A percentile compares a stretch with the other conserved stretches of the same genome.
These are phyloP conservation scores for Phyllotreta striolata DNA, from an alignment of 2,888 invertebrate genomes.

Conservation along the genomic window DNA sequence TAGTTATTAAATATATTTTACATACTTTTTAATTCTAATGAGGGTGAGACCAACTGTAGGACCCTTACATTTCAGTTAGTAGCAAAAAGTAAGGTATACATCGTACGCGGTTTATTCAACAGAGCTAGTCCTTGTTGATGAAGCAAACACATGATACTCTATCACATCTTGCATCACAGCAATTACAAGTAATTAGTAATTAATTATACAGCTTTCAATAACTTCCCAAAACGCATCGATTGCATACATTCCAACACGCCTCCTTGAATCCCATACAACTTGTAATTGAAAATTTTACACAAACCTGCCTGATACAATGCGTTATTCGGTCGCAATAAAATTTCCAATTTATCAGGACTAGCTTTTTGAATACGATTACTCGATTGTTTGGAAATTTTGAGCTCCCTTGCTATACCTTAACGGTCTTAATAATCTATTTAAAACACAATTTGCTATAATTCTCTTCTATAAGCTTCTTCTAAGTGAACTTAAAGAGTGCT, in stretches of 20 bases:
- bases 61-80: conserved; percentile 51
- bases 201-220: conserved; percentile 1
- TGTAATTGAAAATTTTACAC: too few relatives aligned
- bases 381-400: conserved; percentile 49
- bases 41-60: conserved; percentile 51
- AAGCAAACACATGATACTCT: conserved; percentile 35
- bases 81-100: conserved; percentile 43
- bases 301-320: not conserved
- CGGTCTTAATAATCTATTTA: conserved; percentile 50
- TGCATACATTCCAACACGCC: too few relatives aligned
- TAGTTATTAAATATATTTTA: conserved; percentile 55
- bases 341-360: conserved; percentile 25
- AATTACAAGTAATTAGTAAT: conserved; percentile 33
- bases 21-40: conserved; percentile 55
- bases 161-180: conserved; percentile 49
- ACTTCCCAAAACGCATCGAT: not conserved
- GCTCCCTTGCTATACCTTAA: conserved; percentile 54
- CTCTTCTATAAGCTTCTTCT: conserved; percentile 55
- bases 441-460: conserved; percentile 57
- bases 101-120: conserved; percentile 35
- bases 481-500: conserved; percentile 56
- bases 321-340: conserved; percentile 8
- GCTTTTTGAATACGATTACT: conserved; percentile 38
- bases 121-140: conserved; percentile 47
- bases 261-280: too few relatives aligned